Conservation (phyloP, 2,888 invertebrate genomes). For the Leptarthrus brevirostris region DNA sequence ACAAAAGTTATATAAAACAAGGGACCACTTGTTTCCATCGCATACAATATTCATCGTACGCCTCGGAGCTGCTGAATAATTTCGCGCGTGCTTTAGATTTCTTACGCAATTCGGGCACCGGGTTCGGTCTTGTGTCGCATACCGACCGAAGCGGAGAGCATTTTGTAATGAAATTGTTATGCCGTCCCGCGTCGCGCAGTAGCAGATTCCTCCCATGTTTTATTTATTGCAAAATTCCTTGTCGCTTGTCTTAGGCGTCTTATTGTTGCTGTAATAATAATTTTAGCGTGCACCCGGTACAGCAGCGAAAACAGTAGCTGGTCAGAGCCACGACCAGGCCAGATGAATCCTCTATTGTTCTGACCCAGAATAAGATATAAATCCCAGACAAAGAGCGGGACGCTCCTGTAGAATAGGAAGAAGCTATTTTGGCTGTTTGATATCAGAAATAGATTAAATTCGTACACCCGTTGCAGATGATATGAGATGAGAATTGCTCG, state of each 20-base stretch:
- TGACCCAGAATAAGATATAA: constrained; percentile 23
- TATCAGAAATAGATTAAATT: constrained; percentile 19
- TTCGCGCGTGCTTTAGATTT: constrained; percentile 4
- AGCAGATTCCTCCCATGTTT: constrained; percentile 1
- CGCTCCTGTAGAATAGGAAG: neutral
- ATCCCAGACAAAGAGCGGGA: neutral
- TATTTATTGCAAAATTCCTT: neutral
- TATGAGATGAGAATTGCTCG: neutral
- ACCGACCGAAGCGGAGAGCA: neutral
- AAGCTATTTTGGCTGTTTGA: constrained; percentile 9
- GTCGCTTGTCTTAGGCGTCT: neutral
- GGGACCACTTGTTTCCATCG: constrained; percentile 7
- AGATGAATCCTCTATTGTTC: constrained; percentile 15
- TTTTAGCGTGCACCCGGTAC: neutral
- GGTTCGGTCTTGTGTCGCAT: constrained; percentile 9
- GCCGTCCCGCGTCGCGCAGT: neutral
- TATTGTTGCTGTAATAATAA: constrained; percentile 2
- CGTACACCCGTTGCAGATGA: neutral
- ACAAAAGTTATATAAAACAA: neutral
- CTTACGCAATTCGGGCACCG: constrained; percentile 24
- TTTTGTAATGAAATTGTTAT: neutral
- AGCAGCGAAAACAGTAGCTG: too few relatives aligned
- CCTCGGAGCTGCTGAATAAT: neutral
- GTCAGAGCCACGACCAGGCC: neutral
- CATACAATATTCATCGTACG: constrained; percentile 2